phyloP scores from a whole-genome alignment of 92 coral and sea anemone genomes.

The Virgularia gustaviana region DNA sequence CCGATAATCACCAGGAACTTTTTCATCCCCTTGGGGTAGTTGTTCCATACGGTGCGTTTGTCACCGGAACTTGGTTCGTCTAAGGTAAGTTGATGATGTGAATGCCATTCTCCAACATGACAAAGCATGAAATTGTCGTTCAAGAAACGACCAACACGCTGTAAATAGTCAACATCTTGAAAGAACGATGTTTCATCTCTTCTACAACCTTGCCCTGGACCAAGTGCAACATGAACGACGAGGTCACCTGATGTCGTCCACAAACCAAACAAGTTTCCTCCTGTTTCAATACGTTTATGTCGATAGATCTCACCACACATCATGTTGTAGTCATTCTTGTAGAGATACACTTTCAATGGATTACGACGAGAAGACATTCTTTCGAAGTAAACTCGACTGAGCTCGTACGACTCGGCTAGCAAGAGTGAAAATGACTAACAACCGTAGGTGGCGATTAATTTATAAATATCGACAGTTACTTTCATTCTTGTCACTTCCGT shows the following conservation, averaged over 20 bases:
- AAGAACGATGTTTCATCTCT: conserved; percentile 61
- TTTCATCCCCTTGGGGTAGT: conserved; percentile 63
- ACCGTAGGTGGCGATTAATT: too few relatives aligned
- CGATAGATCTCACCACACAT: conserved; percentile 35
- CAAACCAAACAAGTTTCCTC: conserved; percentile 73
- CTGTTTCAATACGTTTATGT: conserved; percentile 43
- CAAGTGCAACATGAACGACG: conserved; percentile 66
- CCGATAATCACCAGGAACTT: conserved; percentile 78
- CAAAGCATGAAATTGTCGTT: conserved; percentile 64
- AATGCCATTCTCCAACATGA: conserved; percentile 95
- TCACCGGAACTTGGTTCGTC: conserved; percentile 72
- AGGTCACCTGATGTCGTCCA: conserved; percentile 65
- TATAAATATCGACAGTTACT: too few relatives aligned
- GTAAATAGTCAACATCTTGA: conserved; percentile 70
- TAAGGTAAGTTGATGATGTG: conserved; percentile 69
- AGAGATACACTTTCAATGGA: conserved; percentile 30
- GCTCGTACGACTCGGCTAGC: too few relatives aligned
- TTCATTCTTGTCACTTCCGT: too few relatives aligned
- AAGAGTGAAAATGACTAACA: too few relatives aligned
- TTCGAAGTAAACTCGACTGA: too few relatives aligned
- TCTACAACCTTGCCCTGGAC: conserved; percentile 71
- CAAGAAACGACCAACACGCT: conserved; percentile 61
- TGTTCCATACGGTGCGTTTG: conserved; percentile 53
- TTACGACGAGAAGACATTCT: not conserved
- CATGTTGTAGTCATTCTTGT: conserved; percentile 50